Base-by-base conservation (phyloP, 1,140 invertebrate species). In the Caenorhabditis remanei region DNA sequence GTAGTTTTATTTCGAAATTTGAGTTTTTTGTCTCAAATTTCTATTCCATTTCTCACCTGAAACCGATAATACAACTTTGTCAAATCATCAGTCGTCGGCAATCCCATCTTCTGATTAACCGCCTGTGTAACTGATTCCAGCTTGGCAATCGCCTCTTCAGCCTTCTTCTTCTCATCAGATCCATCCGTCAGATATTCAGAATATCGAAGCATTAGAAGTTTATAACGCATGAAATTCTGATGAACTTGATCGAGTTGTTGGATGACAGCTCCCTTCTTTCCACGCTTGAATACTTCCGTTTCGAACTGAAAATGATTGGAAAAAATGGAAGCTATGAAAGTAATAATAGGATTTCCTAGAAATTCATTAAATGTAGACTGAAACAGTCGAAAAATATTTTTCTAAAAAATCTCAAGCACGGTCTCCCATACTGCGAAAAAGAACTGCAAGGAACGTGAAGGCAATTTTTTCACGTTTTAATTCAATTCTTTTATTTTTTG, bases 151-250 rank as follows among this genome's bases (percentile, higher is more conserved):
- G 79, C 86, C 21, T 53, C 79, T n/a, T 43, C n/a, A 4, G 86
- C 71, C 13, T 41, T 83, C 24, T 48, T 63, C 14, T 63, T 63
- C 41, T 87, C 86, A 21, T 87, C 79, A 21, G 21, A 32, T 13
- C 55, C 86, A 11, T 19, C 32, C 9, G n/a, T 14, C 41, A 87
- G 32, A 71, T 87, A 87, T 46, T 87, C 71, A 19, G 75, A 58
- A 61, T 87, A 87, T 7, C 86, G 67, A 46, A 87, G 67, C 86
- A 87, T 87, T 19, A 87, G 56, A 32, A 87, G 50, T 48, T 87
- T 87, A 21, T 83, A 87, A 83, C 86, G 41, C 86, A 87, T 87
- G 55, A 87, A 87, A 65, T 87, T 87, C 56, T 87, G 86, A 83
- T 87, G 86, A 40, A 87, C 86, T 61, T 87, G 86, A 41, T 87